phyloP scores from a whole-genome alignment of 2,113 vertebrate species.

The Zosterops lateralis region DNA sequence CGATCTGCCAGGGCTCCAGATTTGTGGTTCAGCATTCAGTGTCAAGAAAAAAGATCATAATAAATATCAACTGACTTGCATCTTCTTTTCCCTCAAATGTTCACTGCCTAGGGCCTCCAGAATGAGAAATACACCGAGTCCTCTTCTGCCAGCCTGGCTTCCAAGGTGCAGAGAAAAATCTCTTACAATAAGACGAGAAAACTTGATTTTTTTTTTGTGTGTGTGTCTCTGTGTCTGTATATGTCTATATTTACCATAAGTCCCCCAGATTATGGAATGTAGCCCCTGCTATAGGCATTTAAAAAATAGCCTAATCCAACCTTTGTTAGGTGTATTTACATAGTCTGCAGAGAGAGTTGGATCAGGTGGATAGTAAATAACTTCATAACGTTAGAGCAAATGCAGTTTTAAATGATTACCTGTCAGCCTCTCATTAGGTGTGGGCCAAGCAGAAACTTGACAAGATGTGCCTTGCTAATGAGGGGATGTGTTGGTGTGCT shows the following conservation, averaged over 20 bases:
- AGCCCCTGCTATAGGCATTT: not conserved
- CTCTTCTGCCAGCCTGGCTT: not conserved
- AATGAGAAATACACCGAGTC: not conserved
- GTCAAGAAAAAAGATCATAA: not conserved
- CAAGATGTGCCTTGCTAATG: not conserved
- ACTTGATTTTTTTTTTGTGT: not conserved
- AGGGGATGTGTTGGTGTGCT: not conserved
- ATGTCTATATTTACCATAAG: not conserved
- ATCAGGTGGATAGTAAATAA: not conserved
- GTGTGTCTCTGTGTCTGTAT: not conserved
- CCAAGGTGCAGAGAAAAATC: not conserved
- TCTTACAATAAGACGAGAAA: not conserved
- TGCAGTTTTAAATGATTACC: slow-evolving; percentile 7
- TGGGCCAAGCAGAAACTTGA: not conserved
- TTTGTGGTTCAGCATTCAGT: not conserved
- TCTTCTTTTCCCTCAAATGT: not conserved
- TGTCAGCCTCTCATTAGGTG: not conserved
- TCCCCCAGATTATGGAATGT: accelerated
- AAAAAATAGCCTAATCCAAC: not conserved
- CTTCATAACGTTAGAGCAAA: not conserved
- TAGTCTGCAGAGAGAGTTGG: not conserved
- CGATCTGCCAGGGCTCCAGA: not conserved
- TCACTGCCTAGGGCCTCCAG: not conserved
- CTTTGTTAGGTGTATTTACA: not conserved
- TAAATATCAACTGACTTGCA: not conserved